A percentile compares a stretch with the other conserved stretches of the same genome.
These are phyloP conservation scores for Eidolon helvum DNA, from an alignment of 2,113 vertebrate species.

Conservation along the genomic window DNA sequence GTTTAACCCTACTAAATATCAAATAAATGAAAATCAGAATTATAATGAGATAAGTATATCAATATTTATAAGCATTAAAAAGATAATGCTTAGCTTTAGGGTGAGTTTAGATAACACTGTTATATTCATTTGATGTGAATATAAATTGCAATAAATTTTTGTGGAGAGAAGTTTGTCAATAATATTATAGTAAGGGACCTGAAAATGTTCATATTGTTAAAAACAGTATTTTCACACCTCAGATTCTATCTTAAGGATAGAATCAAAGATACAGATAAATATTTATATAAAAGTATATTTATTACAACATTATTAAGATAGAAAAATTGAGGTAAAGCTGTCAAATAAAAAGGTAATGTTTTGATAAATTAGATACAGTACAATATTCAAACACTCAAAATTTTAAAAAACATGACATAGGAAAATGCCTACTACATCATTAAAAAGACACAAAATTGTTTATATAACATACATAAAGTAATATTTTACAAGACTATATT, in stretches of 20 bases:
- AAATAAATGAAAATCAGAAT: background rate
- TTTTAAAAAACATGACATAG: background rate
- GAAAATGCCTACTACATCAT: background rate
- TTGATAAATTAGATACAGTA: background rate
- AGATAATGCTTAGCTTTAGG: background rate
- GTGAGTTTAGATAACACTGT: background rate
- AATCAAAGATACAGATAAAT: background rate
- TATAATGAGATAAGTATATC: background rate
- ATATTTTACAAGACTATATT: background rate
- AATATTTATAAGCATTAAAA: background rate
- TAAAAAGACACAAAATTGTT: background rate
- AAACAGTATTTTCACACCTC: background rate
- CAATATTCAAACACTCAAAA: background rate
- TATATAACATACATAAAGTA: background rate
- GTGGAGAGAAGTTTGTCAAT: background rate
- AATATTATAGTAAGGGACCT: background rate
- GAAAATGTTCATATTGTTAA: background rate
- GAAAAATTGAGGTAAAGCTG: background rate
- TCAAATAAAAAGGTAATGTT: background rate
- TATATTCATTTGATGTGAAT: background rate
- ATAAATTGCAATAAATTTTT: background rate
- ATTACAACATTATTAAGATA: background rate
- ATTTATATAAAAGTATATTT: background rate
- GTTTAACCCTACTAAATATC: background rate
- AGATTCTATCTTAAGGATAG: background rate